Percentiles rank a stretch among this genome's conserved stretches.
Conservation (phyloP, 2,888 invertebrate genomes). For the Plusia festucae region DNA sequence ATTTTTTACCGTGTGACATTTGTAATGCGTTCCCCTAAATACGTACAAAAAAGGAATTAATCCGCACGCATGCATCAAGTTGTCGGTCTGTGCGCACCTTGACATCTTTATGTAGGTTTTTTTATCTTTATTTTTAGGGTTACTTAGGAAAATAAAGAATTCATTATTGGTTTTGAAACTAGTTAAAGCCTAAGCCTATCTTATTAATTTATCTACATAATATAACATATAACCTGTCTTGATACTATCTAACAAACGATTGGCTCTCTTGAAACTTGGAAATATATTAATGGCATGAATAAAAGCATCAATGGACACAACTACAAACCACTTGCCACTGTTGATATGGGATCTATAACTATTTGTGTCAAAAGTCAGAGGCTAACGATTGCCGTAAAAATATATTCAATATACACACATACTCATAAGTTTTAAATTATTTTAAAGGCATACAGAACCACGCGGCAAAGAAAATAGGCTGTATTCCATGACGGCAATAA, state of each 20-base stretch:
- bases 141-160: constrained; percentile 21
- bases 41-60: constrained; percentile 73
- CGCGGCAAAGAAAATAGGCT: neutral
- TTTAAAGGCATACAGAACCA: constrained; percentile 41
- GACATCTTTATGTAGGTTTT: constrained; percentile 73
- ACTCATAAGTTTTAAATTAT: neutral
- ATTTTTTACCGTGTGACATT: constrained; percentile 34
- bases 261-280: no score
- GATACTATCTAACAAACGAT: no score
- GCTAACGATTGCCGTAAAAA: no score
- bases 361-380: no score
- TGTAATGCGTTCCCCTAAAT: constrained; percentile 60
- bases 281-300: no score
- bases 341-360: no score
- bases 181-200: neutral
- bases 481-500: constrained; percentile 61
- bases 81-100: constrained; percentile 61
- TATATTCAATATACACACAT: no score
- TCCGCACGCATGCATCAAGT: constrained; percentile 72
- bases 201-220: no score
- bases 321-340: no score
- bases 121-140: constrained; percentile 60
- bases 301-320: no score
- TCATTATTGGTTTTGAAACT: neutral
- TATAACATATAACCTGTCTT: no score